Evolutionary conservation across 2,888 invertebrate genomes (phyloP), one percentile per base, ranked within the genome.

Genomic region (Cecidostiba fungosa): DNA sequence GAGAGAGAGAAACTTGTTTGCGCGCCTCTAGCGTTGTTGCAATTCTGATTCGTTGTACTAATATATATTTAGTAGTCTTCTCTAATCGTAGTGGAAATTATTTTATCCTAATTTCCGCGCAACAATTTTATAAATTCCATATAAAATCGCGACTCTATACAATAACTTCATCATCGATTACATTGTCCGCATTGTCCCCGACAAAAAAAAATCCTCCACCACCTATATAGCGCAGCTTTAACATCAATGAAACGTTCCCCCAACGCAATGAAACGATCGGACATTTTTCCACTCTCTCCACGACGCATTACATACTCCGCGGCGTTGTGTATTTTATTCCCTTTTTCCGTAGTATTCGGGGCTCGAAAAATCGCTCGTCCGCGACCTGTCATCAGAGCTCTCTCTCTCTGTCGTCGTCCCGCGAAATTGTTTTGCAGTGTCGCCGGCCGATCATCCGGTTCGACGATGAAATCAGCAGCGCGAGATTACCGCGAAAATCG

Each of bases 401-500:
- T 32, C n/a, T n/a, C n/a, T n/a, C n/a, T n/a, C n/a, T n/a, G n/a
- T n/a, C 26, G 23, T 1, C 47, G 12, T 23, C 59, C 70, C 66
- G 81, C 66, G 81, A 86, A 87, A 89, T 87, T 88, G 87, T 87
- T 86, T 80, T 84, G 84, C 86, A 77, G 79, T 70, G 79, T 78
- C 79, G 70, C 72, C 87, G 69, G 86, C 66, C 66, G 74, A 23
- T 39, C 59, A 76, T 77, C 59, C 76, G 81, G 59, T 88, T 88
- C 84, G 54, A 59, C 54, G 85, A 85, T 72, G 82, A 88, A 87
- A 89, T 89, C 87, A 86, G 86, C 86, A 73, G 84, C 32, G 74
- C 77, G 76, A 29, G 62, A 86, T 87, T 86, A 87, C 54, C 82
- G 43, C 72, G 82, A 87, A 83, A 87, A 89, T 87, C 81, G 81